phyloP scores from a whole-genome alignment of 2,888 invertebrate species.

The Molorchus minor region DNA sequence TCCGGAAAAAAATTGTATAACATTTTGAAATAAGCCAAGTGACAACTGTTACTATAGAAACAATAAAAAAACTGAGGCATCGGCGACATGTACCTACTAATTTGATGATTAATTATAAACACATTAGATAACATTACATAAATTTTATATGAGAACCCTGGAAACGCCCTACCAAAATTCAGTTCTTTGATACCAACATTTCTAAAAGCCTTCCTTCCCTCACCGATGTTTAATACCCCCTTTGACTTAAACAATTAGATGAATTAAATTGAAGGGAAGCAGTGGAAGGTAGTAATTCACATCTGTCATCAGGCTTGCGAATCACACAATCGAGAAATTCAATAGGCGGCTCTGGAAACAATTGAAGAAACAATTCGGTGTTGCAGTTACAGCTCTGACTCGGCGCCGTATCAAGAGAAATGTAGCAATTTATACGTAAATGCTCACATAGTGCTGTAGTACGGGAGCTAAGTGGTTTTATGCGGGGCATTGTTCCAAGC shows the following conservation, averaged over 20 bases:
- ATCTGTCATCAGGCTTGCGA: constrained; percentile 50
- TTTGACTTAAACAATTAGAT: constrained; percentile 54
- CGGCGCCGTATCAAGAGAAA: constrained; percentile 47
- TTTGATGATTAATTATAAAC: no score
- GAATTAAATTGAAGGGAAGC: constrained; percentile 46
- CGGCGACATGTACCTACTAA: no score
- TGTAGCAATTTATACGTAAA: constrained; percentile 54
- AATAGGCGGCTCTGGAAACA: constrained; percentile 48
- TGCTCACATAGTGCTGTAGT: constrained; percentile 42
- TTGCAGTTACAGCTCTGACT: constrained; percentile 47
- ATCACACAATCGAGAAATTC: constrained; percentile 54
- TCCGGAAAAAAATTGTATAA: no score
- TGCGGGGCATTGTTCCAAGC: constrained; percentile 3
- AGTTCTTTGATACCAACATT: constrained; percentile 19
- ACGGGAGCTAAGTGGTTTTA: constrained; percentile 34
- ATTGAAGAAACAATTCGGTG: constrained; percentile 52
- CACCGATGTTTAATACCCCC: constrained; percentile 37
- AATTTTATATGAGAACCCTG: no score
- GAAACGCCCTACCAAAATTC: constrained; percentile 12
- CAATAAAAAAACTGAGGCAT: no score
- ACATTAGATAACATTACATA: no score
- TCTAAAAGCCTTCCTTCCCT: constrained; percentile 19
- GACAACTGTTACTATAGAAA: no score
- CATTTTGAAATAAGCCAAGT: no score
- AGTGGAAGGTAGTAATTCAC: constrained; percentile 53